phyloP scores from a whole-genome alignment of 2,113 vertebrate genomes.

The Etia nguti region DNA sequence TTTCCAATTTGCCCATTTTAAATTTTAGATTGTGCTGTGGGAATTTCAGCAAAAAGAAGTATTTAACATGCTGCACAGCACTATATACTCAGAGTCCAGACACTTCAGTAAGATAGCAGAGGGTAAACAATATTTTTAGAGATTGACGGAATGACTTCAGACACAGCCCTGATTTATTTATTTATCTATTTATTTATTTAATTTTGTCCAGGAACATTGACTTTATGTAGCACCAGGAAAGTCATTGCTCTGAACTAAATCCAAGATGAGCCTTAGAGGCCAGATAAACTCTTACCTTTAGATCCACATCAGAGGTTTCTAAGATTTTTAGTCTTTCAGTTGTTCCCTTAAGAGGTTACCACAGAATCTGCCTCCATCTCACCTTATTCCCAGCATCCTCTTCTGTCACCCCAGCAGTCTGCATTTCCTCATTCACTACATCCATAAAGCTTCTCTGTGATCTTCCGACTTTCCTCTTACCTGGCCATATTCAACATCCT shows the following conservation, averaged over 20 bases:
- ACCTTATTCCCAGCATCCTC: background rate
- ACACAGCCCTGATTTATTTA: background rate
- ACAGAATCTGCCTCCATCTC: background rate
- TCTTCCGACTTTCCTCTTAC: background rate
- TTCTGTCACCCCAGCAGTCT: background rate
- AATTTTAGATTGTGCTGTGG: background rate
- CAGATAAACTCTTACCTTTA: background rate
- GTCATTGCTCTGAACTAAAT: background rate
- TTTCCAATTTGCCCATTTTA: background rate
- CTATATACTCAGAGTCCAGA: background rate
- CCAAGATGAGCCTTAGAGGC: background rate
- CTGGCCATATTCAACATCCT: background rate
- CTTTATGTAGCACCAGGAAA: background rate
- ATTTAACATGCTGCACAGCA: background rate
- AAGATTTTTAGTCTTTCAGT: background rate
- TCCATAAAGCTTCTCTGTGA: background rate
- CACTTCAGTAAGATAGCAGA: background rate
- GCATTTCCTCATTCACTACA: background rate
- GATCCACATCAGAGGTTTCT: background rate
- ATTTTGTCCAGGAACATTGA: background rate
- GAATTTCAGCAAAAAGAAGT: background rate
- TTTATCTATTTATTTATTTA: background rate
- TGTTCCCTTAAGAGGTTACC: background rate
- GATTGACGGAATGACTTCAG: background rate
- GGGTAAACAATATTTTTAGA: background rate